Evolutionary conservation across 1,140 invertebrate species (phyloP).

Genomic region (Andricus grossulariae): DNA sequence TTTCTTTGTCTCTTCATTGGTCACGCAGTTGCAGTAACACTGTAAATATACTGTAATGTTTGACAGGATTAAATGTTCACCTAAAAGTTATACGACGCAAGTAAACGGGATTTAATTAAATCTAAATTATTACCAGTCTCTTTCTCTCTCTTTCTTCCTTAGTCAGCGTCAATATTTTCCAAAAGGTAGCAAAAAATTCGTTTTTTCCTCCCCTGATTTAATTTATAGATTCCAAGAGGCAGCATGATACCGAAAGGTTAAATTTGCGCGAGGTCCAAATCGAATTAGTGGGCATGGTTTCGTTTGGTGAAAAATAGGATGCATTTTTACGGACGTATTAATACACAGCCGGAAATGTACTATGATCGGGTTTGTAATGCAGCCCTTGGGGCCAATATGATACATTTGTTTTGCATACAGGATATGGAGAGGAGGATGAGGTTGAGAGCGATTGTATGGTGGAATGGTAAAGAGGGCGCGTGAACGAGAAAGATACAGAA

Average conservation of each 20-base stretch:
- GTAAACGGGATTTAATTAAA: not conserved
- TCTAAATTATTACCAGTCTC: not conserved
- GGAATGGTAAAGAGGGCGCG: slow-evolving; percentile 22
- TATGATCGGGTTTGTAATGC: slow-evolving; percentile 70
- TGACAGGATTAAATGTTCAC: slow-evolving; percentile 32
- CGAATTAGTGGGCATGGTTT: slow-evolving; percentile 58
- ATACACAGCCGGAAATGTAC: slow-evolving; percentile 64
- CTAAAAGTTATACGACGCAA: slow-evolving; percentile 6
- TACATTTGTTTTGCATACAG: slow-evolving; percentile 67
- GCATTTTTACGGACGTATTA: slow-evolving; percentile 67
- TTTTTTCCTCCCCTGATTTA: too few relatives aligned
- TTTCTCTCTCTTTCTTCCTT: too few relatives aligned
- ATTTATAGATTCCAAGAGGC: too few relatives aligned
- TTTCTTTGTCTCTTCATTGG: slow-evolving; percentile 33
- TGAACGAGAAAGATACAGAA: slow-evolving; percentile 26
- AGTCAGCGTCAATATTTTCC: too few relatives aligned
- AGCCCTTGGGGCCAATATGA: slow-evolving; percentile 69
- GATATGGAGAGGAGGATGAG: slow-evolving; percentile 49
- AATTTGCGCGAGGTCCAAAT: slow-evolving; percentile 50
- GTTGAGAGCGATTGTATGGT: slow-evolving; percentile 32
- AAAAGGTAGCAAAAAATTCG: too few relatives aligned
- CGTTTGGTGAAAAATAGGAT: slow-evolving; percentile 47
- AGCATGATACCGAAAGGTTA: too few relatives aligned
- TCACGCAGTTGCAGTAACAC: slow-evolving; percentile 32
- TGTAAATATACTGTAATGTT: slow-evolving; percentile 38